Evolutionary conservation across 2,113 vertebrate genomes (phyloP).

Genomic region (Petromus typicus): DNA sequence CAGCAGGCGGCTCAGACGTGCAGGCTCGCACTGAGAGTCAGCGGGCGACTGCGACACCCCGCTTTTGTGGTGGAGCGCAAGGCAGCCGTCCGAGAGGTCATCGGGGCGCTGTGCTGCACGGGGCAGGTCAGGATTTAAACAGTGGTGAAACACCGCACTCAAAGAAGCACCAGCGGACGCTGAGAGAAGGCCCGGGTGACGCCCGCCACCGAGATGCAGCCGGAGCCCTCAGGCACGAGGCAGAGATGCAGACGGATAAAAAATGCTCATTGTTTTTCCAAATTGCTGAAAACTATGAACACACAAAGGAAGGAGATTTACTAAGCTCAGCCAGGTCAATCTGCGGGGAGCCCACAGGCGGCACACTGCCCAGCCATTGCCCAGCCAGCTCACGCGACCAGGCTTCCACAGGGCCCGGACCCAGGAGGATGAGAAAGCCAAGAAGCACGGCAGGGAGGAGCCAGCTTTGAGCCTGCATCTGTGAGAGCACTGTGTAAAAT

Average conservation of each 20-base stretch:
- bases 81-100: not conserved
- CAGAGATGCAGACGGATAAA: not conserved
- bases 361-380: no score
- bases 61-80: not conserved
- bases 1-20: no score
- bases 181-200: no score
- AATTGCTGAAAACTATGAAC: not conserved
- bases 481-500: not conserved
- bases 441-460: no score
- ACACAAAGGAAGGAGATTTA: not conserved
- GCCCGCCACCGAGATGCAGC: not conserved
- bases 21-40: no score
- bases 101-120: not conserved
- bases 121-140: not conserved
- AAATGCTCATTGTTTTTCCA: not conserved
- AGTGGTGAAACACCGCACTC: no score
- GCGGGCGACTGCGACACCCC: not conserved
- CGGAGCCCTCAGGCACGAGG: not conserved
- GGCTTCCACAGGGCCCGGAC: not conserved
- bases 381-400: fast-evolving
- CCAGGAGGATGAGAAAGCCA: not conserved
- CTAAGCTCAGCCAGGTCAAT: not conserved
- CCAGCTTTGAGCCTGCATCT: not conserved
- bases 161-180: not conserved
- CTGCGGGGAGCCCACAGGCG: not conserved